Evolutionary conservation across 2,888 invertebrate genomes (phyloP), one percentile per base, ranked within the genome.

Genomic region (Acleris holmiana): DNA sequence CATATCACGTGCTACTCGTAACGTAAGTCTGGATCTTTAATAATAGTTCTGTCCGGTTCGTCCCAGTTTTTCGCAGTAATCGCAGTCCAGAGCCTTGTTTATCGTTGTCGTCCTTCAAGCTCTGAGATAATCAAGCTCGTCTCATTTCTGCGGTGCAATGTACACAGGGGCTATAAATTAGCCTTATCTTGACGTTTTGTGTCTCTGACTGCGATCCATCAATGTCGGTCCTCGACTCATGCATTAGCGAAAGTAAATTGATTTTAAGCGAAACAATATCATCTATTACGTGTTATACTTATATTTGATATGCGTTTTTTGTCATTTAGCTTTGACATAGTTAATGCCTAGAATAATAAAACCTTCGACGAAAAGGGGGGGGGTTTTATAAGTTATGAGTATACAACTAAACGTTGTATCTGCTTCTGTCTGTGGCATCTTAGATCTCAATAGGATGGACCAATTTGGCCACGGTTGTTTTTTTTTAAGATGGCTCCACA

Each of bases 161-260:
- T 78, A 79, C 71, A 80, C 78, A 79, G 71, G 72, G 71, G 79
- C 83, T 80, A 91, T 91, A 89, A 85, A 89, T 91, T 89, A 89
- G 71, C 81, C 79, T 90, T 91, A 91, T 91, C 91, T 88, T 79
- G 88, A 88, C 90, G 83, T 76, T 82, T 75, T 78, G 86, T 85
- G 80, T 85, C 84, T 86, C 84, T 82, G 75, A 73, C 71, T 76
- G 75, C 83, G 79, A 89, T 91, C 82, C 83, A 88, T 91, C 91
- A 90, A 84, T 88, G 90, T 89, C 90, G 76, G 72, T 65, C 55
- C 47, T 53, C 60, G 58, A 54, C 50, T 62, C 64, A 61, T 68
- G 71, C 76, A 82, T 85, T 84, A 85, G 80, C 79, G 77, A 83
- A 83, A 84, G 78, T 82, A 82, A 84, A 83, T 83, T 79, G 79